Conservation (phyloP, 2,888 invertebrate species). For the Cantharis flavilabris region DNA sequence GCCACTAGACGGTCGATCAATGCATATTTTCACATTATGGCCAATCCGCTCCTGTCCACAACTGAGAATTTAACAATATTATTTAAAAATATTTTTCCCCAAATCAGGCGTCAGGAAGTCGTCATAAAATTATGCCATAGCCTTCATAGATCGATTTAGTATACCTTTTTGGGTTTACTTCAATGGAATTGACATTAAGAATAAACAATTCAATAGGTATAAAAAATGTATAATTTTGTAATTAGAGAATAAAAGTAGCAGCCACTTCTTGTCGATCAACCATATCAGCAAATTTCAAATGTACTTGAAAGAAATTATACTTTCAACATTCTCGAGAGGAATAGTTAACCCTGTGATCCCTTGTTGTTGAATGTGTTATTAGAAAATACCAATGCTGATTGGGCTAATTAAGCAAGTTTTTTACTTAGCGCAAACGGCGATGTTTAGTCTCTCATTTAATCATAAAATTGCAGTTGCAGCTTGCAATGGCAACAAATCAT, state of each 20-base stretch:
- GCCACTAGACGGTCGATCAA: too few species aligned
- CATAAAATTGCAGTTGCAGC: not conserved
- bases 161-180: not conserved
- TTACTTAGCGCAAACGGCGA: not conserved
- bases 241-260: not conserved
- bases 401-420: not conserved
- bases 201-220: not conserved
- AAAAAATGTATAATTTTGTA: not conserved
- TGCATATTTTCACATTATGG: too few species aligned
- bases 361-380: not conserved
- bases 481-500: not conserved
- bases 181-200: not conserved
- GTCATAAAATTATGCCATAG: not conserved
- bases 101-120: not conserved
- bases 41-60: too few species aligned
- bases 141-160: not conserved
- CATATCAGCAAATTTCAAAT: too few species aligned
- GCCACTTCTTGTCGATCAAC: too few species aligned
- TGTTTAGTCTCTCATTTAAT: not conserved
- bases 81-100: not conserved
- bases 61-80: not conserved
- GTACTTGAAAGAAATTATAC: too few species aligned
- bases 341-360: too few species aligned
- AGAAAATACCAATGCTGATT: not conserved
- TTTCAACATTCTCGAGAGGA: too few species aligned